These are phyloP conservation scores for Micromussa lordhowensis DNA, from an alignment of 92 coral and sea anemone species.

Conservation along the genomic window DNA sequence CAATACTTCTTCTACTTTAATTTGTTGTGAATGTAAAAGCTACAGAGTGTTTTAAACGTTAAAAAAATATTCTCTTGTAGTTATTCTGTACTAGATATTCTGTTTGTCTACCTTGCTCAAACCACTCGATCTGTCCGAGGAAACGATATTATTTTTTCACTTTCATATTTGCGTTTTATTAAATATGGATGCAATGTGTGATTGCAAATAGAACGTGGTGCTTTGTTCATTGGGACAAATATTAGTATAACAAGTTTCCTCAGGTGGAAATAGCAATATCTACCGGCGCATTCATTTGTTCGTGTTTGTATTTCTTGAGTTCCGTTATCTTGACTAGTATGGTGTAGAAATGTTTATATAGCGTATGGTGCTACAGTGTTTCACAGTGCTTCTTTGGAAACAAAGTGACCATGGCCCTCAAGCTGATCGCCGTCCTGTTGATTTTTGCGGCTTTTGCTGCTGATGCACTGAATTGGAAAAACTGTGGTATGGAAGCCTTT, in stretches of 20 bases:
- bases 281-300: not conserved
- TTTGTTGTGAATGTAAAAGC: not conserved
- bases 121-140: not conserved
- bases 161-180: not conserved
- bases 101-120: not conserved
- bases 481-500: conserved; percentile 55
- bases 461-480: conserved; percentile 56
- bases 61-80: too few species aligned
- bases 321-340: not conserved
- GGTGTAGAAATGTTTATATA: not conserved
- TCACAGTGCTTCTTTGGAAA: not conserved
- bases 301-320: not conserved
- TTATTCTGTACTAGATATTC: too few species aligned
- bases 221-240: not conserved
- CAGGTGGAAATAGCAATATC: not conserved
- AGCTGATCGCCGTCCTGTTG: not conserved
- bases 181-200: not conserved
- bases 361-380: not conserved
- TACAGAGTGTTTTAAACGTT: not conserved
- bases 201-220: not conserved
- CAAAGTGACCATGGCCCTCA: conserved; percentile 3
- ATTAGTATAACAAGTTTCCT: not conserved
- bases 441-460: conserved; percentile 36
- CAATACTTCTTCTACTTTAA: not conserved
- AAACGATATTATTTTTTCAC: not conserved